Evolutionary conservation across 2,113 vertebrate species (phyloP).

Genomic region (Psittacula cyanocephala): DNA sequence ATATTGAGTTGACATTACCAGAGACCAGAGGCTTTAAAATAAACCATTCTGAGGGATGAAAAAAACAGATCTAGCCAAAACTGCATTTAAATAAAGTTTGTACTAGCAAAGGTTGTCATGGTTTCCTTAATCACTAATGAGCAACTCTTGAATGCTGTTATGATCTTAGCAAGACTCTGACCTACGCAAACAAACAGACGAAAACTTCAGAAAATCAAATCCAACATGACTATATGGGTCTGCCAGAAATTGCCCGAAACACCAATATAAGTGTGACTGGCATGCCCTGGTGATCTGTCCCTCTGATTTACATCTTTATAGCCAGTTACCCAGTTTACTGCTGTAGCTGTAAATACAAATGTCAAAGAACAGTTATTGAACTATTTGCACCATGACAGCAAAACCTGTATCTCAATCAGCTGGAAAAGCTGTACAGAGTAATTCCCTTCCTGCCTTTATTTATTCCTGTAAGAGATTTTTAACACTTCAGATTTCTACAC

Average conservation of each 20-base stretch:
- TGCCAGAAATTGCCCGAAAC: background rate
- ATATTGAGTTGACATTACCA: background rate
- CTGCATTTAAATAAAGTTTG: background rate
- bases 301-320: background rate
- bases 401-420: background rate
- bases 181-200: background rate
- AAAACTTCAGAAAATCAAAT: background rate
- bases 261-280: background rate
- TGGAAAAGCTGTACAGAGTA: background rate
- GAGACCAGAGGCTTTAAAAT: background rate
- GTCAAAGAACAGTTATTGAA: background rate
- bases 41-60: background rate
- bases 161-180: background rate
- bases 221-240: background rate
- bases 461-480: background rate
- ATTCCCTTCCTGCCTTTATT: background rate
- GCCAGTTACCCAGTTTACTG: background rate
- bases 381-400: background rate
- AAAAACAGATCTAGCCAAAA: background rate
- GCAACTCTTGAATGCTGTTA: background rate
- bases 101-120: background rate
- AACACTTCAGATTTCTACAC: background rate
- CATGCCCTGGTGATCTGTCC: background rate
- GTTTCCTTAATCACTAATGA: background rate
- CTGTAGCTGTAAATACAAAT: background rate